Conservation (phyloP, 2,888 invertebrate genomes). For the Drosophila kuntzei region DNA sequence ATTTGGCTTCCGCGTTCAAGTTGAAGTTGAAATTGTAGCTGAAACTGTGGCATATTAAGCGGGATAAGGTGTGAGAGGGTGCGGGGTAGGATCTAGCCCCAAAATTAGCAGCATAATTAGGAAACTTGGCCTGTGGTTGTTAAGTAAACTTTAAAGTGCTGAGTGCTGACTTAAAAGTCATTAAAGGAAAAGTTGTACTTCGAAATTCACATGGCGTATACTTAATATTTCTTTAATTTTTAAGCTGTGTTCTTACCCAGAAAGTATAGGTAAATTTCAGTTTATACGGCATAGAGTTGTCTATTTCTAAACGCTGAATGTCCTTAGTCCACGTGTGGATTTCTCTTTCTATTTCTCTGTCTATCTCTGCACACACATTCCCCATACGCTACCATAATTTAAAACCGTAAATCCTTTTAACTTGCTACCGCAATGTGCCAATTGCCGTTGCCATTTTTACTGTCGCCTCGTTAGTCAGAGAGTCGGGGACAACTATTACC, state of each 20-base stretch:
- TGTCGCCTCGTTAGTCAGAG: conserved; percentile 75
- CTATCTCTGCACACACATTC: background rate
- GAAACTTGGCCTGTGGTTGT: conserved; percentile 20
- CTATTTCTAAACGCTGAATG: background rate
- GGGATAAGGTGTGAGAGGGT: background rate
- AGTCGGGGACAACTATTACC: conserved; percentile 65
- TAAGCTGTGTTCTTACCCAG: background rate
- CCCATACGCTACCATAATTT: conserved; percentile 55
- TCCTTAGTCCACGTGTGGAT: background rate
- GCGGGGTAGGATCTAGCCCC: background rate
- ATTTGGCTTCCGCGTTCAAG: conserved; percentile 35
- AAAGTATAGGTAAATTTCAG: background rate
- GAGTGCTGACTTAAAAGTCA: conserved; percentile 21
- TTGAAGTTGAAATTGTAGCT: background rate
- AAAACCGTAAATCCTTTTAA: conserved; percentile 71
- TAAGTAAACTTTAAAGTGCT: conserved; percentile 22
- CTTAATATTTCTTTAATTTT: no score
- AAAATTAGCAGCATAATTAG: conserved; percentile 58
- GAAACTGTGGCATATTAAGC: conserved; percentile 26
- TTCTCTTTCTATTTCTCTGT: background rate
- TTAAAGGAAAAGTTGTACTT: background rate
- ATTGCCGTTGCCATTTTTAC: conserved; percentile 74
- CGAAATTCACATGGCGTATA: background rate
- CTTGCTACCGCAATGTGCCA: conserved; percentile 78
- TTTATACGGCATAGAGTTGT: background rate